phyloP scores from a whole-genome alignment of 2,113 vertebrate species.

The Gymnocephalus cernua region DNA sequence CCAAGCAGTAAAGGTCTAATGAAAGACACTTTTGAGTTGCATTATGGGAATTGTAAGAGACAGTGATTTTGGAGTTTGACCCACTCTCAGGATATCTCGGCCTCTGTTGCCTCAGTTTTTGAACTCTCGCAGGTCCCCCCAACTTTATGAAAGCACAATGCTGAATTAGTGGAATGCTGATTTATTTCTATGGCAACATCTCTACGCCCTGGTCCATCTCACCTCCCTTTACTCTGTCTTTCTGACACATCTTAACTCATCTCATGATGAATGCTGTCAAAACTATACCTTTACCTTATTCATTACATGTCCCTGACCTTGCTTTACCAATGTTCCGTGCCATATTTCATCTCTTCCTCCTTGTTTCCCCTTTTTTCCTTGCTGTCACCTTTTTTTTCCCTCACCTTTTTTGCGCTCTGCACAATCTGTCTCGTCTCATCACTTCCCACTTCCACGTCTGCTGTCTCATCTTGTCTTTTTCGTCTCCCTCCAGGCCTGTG shows the following conservation, averaged over 20 bases:
- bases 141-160: background rate
- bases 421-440: background rate
- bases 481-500: constrained; percentile 85
- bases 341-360: background rate
- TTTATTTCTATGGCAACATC: background rate
- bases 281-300: background rate
- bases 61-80: background rate
- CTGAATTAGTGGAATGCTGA: background rate
- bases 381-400: background rate
- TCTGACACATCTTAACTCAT: background rate
- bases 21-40: too few species aligned
- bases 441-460: background rate
- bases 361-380: background rate
- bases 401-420: background rate
- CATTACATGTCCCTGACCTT: background rate
- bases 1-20: background rate
- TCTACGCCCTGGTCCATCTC: background rate
- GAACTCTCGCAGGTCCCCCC: background rate
- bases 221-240: background rate
- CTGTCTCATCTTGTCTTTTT: background rate
- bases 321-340: background rate
- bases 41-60: too few species aligned
- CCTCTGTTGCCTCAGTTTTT: background rate
- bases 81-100: background rate
- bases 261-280: background rate